Evolutionary conservation across 2,888 invertebrate species (phyloP), one percentile per base, ranked within the genome.

Genomic region (Gerris lacustris): DNA sequence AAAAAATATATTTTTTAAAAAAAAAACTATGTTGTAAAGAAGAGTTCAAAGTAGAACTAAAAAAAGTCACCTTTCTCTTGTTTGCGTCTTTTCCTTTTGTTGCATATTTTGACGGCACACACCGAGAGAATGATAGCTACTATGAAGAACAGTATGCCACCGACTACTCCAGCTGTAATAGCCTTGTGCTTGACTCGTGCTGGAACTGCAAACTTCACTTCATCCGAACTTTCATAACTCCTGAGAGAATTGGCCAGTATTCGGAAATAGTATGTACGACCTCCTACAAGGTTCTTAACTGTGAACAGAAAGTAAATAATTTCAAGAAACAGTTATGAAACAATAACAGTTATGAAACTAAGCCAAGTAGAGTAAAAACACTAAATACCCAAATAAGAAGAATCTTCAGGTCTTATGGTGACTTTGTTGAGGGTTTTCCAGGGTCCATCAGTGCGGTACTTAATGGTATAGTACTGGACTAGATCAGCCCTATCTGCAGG

Each of bases 91-190:
- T 95, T 95, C 80, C 95, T 86, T 84, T 95, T 94, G 86, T 96
- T 96, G 87, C 95, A 95, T 82, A 96, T 95, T 86, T 96, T 95
- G 80, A 96, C 95, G 78, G 95, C 94, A 85, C 96, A 95, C 80
- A 96, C 92, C 78, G 96, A 95, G 79, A 97, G 88, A 80, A 96
- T 94, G 83, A 96, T 94, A 82, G 96, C 95, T 79, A 96, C 95
- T 80, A 96, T 91, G 86, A 96, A 94, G 87, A 97, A 96, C 80
- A 96, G 87, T 79, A 97, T 90, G 76, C 96, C 96, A 78, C 96
- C 96, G 77, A 96, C 94, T 78, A 96, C 93, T 75, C 96, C 96
- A 79, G 96, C 96, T 74, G 94, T 94, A 81, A 95, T 94, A 76
- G 94, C 94, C 87, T 94, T 94, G 84, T 94, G 93, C 82, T 94